These are phyloP conservation scores for Doryteuthis pealeii DNA, from an alignment of 1,140 invertebrate species.

Conservation along the genomic window DNA sequence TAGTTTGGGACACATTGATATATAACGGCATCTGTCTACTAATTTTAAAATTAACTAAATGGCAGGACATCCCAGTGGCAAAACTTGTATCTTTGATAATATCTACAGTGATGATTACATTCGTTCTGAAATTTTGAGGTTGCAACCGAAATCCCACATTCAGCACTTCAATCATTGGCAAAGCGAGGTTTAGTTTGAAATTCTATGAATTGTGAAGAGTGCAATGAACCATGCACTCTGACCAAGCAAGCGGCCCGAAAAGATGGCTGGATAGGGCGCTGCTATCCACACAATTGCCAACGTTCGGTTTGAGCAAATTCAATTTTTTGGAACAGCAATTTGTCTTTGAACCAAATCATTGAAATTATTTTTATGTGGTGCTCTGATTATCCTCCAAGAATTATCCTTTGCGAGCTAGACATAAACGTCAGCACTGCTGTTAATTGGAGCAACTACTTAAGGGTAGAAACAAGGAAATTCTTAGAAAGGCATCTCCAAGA, in stretches of 20 bases:
- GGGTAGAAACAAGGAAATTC: slow-evolving; percentile 14
- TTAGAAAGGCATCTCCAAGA: neutral
- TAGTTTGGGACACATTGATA: no score
- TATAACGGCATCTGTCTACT: no score
- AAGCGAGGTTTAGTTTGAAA: neutral
- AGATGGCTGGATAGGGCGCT: neutral
- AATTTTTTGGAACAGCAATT: slow-evolving; percentile 4
- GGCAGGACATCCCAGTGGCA: no score
- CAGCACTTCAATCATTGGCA: neutral
- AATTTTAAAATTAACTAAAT: no score
- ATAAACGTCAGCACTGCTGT: slow-evolving; percentile 9
- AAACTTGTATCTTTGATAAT: no score
- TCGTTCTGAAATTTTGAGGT: no score
- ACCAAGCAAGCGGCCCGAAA: neutral
- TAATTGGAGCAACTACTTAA: slow-evolving; percentile 10
- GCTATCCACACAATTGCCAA: neutral
- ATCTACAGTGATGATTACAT: no score
- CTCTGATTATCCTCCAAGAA: neutral
- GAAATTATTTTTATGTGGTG: neutral
- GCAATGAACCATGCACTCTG: neutral
- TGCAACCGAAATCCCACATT: no score
- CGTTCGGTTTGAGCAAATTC: neutral
- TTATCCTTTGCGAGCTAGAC: slow-evolving; percentile 12
- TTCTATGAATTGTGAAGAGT: neutral
- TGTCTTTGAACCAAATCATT: no score